These are phyloP conservation scores for Thalassaphorura encarpata DNA, from an alignment of 1,140 invertebrate species.

Conservation along the genomic window DNA sequence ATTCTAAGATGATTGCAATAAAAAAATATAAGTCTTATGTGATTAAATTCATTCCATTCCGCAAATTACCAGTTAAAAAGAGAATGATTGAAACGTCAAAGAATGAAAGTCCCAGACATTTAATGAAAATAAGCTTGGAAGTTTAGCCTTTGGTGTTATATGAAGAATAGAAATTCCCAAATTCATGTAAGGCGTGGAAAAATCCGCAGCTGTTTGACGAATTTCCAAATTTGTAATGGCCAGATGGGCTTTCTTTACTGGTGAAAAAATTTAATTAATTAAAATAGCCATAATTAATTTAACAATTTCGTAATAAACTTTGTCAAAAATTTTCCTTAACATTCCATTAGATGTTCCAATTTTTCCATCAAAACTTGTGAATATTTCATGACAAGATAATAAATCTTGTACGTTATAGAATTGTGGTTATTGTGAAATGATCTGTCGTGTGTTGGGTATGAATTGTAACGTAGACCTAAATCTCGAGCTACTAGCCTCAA, in stretches of 20 bases:
- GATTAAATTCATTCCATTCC: too few relatives aligned
- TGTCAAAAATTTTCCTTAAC: constrained; percentile 66
- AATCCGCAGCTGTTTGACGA: constrained; percentile 55
- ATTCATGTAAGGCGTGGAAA: constrained; percentile 32
- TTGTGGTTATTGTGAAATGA: too few relatives aligned
- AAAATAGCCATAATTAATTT: too few relatives aligned
- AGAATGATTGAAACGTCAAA: constrained; percentile 84
- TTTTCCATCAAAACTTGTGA: constrained; percentile 47
- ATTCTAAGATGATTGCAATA: too few relatives aligned
- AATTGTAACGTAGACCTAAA: too few relatives aligned
- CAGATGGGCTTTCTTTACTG: constrained; percentile 71
- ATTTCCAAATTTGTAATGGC: constrained; percentile 87
- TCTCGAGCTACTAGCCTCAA: too few relatives aligned
- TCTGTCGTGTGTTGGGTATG: too few relatives aligned
- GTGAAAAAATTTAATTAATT: constrained; percentile 11
- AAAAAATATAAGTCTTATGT: too few relatives aligned
- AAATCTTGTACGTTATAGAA: too few relatives aligned
- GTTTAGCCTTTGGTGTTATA: constrained; percentile 78
- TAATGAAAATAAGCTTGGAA: constrained; percentile 85
- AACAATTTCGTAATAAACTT: constrained; percentile 45
- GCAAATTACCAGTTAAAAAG: constrained; percentile 82
- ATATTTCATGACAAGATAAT: too few relatives aligned
- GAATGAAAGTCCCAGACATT: constrained; percentile 86
- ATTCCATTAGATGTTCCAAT: constrained; percentile 75
- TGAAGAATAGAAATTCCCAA: constrained; percentile 81